Evolutionary conservation across 2,797 vertebrate genomes (phyloP).

Genomic region (Myripristis jacobus): DNA sequence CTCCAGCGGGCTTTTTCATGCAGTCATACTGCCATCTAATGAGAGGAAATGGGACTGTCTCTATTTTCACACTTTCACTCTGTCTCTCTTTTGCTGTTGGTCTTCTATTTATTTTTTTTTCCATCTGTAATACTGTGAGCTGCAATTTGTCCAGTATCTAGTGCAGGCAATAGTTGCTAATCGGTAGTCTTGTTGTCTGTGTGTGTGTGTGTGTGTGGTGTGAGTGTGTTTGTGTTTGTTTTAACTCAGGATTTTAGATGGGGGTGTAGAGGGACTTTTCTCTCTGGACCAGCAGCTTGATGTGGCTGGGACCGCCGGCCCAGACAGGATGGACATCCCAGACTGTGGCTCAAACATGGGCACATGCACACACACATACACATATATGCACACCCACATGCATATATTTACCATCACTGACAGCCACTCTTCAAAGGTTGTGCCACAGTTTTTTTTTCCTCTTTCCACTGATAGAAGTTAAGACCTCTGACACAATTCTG

Average conservation of each 20-base stretch:
- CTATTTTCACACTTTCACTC: conserved; percentile 21
- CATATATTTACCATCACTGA: conserved; percentile 32
- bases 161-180: conserved; percentile 51
- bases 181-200: conserved; percentile 25
- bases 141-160: conserved; percentile 35
- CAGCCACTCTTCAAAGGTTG: conserved; percentile 27
- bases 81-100: conserved; percentile 26
- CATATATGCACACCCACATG: conserved; percentile 33
- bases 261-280: conserved; percentile 33
- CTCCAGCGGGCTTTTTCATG: conserved; percentile 77
- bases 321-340: conserved; percentile 55
- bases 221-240: no score
- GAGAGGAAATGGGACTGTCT: conserved; percentile 80
- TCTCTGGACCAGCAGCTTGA: conserved; percentile 49
- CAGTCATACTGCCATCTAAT: conserved; percentile 95
- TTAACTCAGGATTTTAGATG: conserved; percentile 64
- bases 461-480: background rate
- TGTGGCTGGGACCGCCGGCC: conserved; percentile 51
- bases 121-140: conserved; percentile 51
- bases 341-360: conserved; percentile 16
- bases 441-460: conserved; percentile 29
- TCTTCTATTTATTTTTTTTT: conserved; percentile 31
- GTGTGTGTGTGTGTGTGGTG: conserved; percentile 35
- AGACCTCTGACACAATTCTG: conserved; percentile 40
- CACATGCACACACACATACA: background rate